Evolutionary conservation across 1,140 invertebrate species (phyloP), one percentile per base, ranked within the genome.

Genomic region (Hesperophylax magnus): DNA sequence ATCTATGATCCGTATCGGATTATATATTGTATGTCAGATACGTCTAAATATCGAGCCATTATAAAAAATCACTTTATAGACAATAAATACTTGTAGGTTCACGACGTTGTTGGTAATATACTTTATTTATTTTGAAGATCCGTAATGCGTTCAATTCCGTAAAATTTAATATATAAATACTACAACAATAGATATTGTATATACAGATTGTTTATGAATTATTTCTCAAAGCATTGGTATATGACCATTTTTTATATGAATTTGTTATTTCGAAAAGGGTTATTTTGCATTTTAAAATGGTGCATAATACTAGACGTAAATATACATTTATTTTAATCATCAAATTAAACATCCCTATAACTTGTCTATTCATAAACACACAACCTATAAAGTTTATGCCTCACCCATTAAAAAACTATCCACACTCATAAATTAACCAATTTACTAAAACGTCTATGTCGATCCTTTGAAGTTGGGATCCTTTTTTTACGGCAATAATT

Each of bases 341-440:
- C 24, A 61, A 61, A 61, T 61, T 24, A 61, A 61, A 15, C 60
- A 24, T 24, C 60, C 60, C 47, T 72, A 11, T 54, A 52, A 22
- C 31, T 69, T 47, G 65, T n/a, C 24, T 69, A 54, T 72, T 31
- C 52, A 54, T 54, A 72, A 72, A 54, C 47, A 72, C 47, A 67
- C 63, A 67, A 67, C 14, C 63, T 67, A 67, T 67, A 67, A 67
- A 67, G n/a, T 31, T 67, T 67, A 67, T 53, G 53, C 15, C 69
- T 54, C 22, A 18, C 39, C 52, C 52, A 72, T 53, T 72, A 54
- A 52, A 72, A 54, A 56, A 72, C 52, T 72, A 72, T 72, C 69
- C 52, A 72, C 47, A 72, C 47, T 18, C n/a, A 72, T 72, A 72
- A 72, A 72, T 72, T 72, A 72, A 53, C 69, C 69, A 72, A 72